These are phyloP conservation scores for Aromia moschata DNA, from an alignment of 2,888 invertebrate species.

Conservation along the genomic window DNA sequence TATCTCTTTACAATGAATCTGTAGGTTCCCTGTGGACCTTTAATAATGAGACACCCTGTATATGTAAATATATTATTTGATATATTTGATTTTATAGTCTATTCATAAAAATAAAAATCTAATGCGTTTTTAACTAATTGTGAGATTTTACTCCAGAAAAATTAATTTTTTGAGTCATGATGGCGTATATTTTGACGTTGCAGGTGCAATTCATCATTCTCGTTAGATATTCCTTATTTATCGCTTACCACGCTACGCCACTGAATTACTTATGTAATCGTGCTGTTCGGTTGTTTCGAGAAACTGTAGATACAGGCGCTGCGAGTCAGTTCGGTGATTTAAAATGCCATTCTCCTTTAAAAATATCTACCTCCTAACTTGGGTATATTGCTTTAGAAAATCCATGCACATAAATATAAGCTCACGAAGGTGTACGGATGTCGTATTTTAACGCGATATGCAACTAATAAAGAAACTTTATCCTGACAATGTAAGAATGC, in stretches of 20 bases:
- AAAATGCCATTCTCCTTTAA: constrained; percentile 28
- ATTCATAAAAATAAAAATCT: too few species aligned
- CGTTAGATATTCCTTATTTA: too few species aligned
- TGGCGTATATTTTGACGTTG: too few species aligned
- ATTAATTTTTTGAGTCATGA: too few species aligned
- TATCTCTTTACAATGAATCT: too few species aligned
- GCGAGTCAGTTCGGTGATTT: constrained; percentile 22
- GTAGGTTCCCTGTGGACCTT: too few species aligned
- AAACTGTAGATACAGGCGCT: constrained; percentile 6
- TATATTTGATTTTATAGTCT: too few species aligned
- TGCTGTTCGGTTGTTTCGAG: background rate
- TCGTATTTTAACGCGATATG: constrained; percentile 16
- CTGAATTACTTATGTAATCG: constrained; percentile 3
- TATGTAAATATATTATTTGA: too few species aligned
- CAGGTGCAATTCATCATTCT: too few species aligned
- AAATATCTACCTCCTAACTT: constrained; percentile 6
- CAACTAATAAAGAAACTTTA: constrained; percentile 22
- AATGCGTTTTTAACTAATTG: too few species aligned
- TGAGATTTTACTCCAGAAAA: too few species aligned
- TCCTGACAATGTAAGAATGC: constrained; percentile 10
- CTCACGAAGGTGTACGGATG: constrained; percentile 18
- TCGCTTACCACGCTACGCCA: background rate
- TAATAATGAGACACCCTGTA: too few species aligned
- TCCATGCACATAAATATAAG: constrained; percentile 19
- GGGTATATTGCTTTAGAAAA: constrained; percentile 23